These are phyloP conservation scores for Chrysotoxum bicinctum DNA, from an alignment of 2,888 invertebrate genomes.

Conservation along the genomic window DNA sequence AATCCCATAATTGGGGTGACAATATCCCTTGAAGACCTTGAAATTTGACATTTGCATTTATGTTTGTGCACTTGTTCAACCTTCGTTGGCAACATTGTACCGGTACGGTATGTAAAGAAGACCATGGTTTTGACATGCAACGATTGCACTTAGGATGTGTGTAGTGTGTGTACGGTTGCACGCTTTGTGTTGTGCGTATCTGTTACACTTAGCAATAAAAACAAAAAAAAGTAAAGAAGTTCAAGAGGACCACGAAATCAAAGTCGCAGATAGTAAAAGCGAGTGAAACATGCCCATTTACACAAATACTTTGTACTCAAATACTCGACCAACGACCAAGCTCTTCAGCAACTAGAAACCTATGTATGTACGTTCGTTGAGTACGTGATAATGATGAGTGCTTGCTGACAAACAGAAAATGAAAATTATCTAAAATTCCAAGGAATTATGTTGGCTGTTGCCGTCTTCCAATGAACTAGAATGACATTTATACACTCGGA, in stretches of 20 bases:
- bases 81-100: conserved; percentile 4
- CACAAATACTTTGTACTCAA: conserved; percentile 13
- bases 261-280: conserved; percentile 24
- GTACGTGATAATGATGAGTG: conserved; percentile 70
- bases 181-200: conserved; percentile 53
- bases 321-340: not conserved
- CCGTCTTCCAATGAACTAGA: conserved; percentile 65
- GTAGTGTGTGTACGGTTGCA: conserved; percentile 42
- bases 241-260: conserved; percentile 59
- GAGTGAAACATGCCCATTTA: conserved; percentile 42
- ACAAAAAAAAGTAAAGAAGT: conserved; percentile 35
- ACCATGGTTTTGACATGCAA: conserved; percentile 63
- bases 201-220: conserved; percentile 43
- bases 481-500: conserved; percentile 66
- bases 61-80: no score
- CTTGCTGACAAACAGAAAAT: conserved; percentile 65
- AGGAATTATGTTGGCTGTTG: conserved; percentile 46
- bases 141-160: conserved; percentile 66
- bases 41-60: no score
- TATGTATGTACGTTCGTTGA: not conserved
- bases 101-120: conserved; percentile 26
- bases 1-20: no score
- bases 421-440: conserved; percentile 51
- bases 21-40: no score
- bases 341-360: not conserved